Base-by-base conservation (phyloP, 2,113 vertebrate genomes). In the Thamnophis sirtalis region DNA sequence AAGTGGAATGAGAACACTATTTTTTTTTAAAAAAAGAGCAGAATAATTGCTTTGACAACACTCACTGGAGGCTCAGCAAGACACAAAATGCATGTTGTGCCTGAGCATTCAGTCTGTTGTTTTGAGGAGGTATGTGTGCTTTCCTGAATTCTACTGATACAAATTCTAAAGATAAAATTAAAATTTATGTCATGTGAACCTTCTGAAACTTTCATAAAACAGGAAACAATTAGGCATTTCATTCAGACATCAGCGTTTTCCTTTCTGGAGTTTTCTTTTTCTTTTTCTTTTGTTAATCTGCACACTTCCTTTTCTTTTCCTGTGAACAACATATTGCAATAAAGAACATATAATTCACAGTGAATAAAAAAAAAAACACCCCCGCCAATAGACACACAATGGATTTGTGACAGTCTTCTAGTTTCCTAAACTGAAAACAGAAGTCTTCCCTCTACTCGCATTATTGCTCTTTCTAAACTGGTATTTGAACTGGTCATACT, bases 181-280 rank as follows among this genome's bases (percentile, higher is more conserved):
- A 38, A 89, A 51, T 60, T 22, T 89, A 89, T 85, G 43, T 49
- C 49, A 43, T 63, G 33, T 33, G 73, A 89, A 73, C 63, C 49
- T 48, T 60, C 87, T 11, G 28, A 60, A 22, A 58, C 33, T 89
- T 93, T 88, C 55, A 89, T 54, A 53, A 89, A 19, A 22, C 80
- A 91, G 90, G 92, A 93, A 93, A 86, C 50, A 38, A 68, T 38
- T 91, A n/a, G 87, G 1, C 43, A 21, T 90, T 93, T 48, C 93
- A 24, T 33, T 3, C 8, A 49, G 9, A 48, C 2, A n/a, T 48
- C 38, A 91, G 53, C 91, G 28, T 90, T 95, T 92, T 91, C 63
- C 8, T 0, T 91, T 1, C 91, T 13, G 1, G 2, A n/a, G n/a
- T n/a, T n/a, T n/a, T n/a, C n/a, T n/a, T n/a, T n/a, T n/a, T n/a